Conservation (phyloP, 2,113 vertebrate species). For the Phainopepla nitens region DNA sequence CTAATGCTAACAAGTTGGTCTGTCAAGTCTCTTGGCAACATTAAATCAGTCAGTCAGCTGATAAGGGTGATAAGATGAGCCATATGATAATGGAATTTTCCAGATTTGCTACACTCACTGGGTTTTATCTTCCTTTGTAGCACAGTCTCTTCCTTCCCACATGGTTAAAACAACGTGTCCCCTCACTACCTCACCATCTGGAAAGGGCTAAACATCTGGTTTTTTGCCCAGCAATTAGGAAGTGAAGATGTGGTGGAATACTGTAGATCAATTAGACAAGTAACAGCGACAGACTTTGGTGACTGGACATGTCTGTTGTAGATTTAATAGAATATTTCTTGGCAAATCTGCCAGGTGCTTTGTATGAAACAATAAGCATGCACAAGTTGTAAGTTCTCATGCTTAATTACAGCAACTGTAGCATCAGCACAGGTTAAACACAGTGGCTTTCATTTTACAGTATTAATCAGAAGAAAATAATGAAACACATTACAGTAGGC, state of each 20-base stretch:
- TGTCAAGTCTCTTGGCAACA: conserved; percentile 23
- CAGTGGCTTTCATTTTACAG: conserved; percentile 21
- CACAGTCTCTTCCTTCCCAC: background rate
- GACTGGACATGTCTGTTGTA: background rate
- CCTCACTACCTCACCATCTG: background rate
- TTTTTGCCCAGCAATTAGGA: background rate
- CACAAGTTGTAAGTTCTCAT: conserved; percentile 15
- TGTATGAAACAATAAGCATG: background rate
- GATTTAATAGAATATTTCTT: background rate
- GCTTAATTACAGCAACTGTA: conserved; percentile 24
- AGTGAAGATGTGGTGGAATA: background rate
- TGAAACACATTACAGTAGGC: background rate
- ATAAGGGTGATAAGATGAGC: background rate
- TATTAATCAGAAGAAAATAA: conserved; percentile 47
- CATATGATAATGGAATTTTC: conserved; percentile 28
- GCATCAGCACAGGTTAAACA: background rate
- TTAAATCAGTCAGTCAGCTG: conserved; percentile 14
- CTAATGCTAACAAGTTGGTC: background rate
- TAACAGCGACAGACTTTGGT: background rate
- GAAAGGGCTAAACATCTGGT: background rate
- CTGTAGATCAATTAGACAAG: background rate
- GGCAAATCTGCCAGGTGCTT: background rate
- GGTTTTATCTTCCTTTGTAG: background rate
- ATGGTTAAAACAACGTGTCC: background rate
- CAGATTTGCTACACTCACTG: background rate